Percentiles rank a stretch among this genome's conserved stretches.
Evolutionary conservation across 2,888 invertebrate genomes (phyloP).

Genomic region (Pardosa pseudoannulata): DNA sequence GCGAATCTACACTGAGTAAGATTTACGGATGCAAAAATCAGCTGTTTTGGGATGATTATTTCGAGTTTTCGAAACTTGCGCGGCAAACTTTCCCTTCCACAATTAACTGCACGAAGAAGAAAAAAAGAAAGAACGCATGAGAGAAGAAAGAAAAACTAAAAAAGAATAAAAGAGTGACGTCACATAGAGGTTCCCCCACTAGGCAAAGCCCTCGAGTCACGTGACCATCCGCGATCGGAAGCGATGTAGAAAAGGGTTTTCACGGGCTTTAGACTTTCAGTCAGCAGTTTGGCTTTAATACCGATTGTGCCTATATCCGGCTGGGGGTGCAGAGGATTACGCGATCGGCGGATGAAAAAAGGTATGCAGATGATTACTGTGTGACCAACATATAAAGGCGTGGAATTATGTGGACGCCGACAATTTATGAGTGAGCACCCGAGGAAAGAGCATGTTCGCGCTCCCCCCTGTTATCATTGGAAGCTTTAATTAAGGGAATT

Average conservation of each 20-base stretch:
- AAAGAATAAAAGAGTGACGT: conserved; percentile 29
- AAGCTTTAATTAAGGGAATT: conserved; percentile 4
- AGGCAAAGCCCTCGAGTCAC: conserved; percentile 28
- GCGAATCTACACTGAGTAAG: no score
- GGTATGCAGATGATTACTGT: conserved; percentile 7
- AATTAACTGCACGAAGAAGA: neutral
- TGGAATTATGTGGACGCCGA: neutral
- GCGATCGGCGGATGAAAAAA: neutral
- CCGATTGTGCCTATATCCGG: conserved; percentile 14
- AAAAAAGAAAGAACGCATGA: neutral
- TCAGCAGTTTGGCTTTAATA: conserved; percentile 42
- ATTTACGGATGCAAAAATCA: no score
- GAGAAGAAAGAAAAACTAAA: neutral
- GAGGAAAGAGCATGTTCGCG: neutral
- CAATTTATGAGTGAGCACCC: neutral
- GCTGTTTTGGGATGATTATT: no score
- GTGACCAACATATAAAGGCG: conserved; percentile 8
- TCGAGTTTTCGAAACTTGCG: no score
- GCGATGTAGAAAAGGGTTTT: conserved; percentile 55
- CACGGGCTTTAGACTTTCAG: conserved; percentile 55
- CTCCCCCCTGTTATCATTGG: neutral
- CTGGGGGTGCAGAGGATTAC: neutral
- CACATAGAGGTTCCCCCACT: conserved; percentile 11
- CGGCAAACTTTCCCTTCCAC: neutral
- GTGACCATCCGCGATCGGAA: conserved; percentile 32